Evolutionary conservation across 2,797 vertebrate species (phyloP).

Genomic region (Phylloscopus collybita): DNA sequence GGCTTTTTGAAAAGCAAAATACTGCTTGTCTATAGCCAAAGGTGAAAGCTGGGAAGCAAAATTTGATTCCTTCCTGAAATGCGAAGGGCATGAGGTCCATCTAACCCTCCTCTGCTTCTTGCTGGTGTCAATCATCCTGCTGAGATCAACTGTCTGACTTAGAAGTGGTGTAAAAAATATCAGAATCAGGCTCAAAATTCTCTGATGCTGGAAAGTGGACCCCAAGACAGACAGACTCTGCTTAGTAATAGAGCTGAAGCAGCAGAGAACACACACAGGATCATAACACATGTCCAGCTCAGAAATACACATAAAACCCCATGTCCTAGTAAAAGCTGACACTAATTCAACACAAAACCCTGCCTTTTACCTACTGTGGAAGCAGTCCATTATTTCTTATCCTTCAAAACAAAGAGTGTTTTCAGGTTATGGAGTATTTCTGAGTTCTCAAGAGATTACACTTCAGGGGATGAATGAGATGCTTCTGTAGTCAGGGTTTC

Average conservation of each 20-base stretch:
- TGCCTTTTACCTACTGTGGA: slow-evolving; percentile 29
- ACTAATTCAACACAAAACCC: slow-evolving; percentile 38
- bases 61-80: slow-evolving; percentile 7
- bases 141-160: neutral
- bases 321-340: slow-evolving; percentile 47
- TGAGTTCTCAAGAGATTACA: slow-evolving; percentile 27
- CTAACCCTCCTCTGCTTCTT: neutral
- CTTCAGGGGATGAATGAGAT: slow-evolving; percentile 36
- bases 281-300: slow-evolving; percentile 18
- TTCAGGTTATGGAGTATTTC: slow-evolving; percentile 33
- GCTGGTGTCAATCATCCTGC: neutral
- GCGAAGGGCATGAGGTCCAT: neutral
- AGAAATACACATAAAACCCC: neutral
- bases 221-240: neutral
- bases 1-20: neutral
- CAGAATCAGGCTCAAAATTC: neutral
- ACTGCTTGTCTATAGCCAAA: neutral
- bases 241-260: neutral
- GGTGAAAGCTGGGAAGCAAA: slow-evolving; percentile 16
- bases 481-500: neutral
- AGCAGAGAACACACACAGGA: neutral
- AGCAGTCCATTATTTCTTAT: slow-evolving; percentile 38
- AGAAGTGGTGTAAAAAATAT: neutral
- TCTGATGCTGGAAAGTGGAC: neutral
- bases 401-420: slow-evolving; percentile 48